Evolutionary conservation across 2,797 vertebrate species (phyloP), one percentile per base, ranked within the genome.

Genomic region (Tinamus major): DNA sequence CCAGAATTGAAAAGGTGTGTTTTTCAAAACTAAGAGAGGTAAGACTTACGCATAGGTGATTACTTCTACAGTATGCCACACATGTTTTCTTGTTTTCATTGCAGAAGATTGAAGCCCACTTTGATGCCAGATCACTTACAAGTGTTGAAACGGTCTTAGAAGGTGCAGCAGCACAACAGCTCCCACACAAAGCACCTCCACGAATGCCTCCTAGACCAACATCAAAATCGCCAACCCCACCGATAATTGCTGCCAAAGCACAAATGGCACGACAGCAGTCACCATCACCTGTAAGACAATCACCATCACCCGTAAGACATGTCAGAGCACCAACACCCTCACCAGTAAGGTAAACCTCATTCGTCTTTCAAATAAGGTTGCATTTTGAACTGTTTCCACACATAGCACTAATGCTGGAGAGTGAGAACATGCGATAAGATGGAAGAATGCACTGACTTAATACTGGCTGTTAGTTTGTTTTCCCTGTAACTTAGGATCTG

Each of bases 161-260:
- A 92, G 98, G 98, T 95, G 98, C 97, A 42, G 69, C 98, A 51
- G 96, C 98, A 93, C 98, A 99, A 86, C 98, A 99, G 85, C 95
- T 99, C 96, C 98, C 98, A 59, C 99, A 99, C 93, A 99, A 99
- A 95, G 98, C 99, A 75, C 99, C 99, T 48, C 99, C 99, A n/a
- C 97, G 99, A 92, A 98, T 99, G 94, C 98, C 98, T 79, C 99
- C 99, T 4, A 99, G 98, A 94, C 99, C 99, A 8, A 98, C 98
- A 55, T 99, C 99, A 56, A 99, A 97, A 94, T 99, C 99, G 61
- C 99, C 99, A 17, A 98, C 98, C 8, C 98, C 98, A 4, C 97
- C 98, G 0, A 97, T 98, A 80, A 96, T 97, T 18, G 55, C 98
- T 62, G 97, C 98, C 92, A 99, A 98, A 97, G 97, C 98, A 89